Evolutionary conservation across 37 sponge, comb jelly and placozoan species (phyloP), one percentile per base, ranked within the genome.

Genomic region (Spongilla lacustris): DNA sequence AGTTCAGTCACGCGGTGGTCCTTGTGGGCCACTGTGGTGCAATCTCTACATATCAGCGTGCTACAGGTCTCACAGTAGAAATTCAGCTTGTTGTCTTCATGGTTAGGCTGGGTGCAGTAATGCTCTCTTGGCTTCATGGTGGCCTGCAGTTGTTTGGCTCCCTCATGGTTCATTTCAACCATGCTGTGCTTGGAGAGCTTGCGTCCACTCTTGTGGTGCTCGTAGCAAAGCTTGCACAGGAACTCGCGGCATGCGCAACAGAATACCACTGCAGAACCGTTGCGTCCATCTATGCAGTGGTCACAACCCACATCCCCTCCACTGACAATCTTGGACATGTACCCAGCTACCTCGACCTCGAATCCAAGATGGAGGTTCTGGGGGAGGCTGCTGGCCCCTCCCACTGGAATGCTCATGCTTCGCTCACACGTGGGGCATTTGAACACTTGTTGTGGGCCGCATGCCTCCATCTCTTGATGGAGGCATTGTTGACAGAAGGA

Each of bases 401-500:
- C 79, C 13, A 50, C 50, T 31, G 89, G 74, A 14, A 76, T 30
- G 25, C 19, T 26, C 19, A 50, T 34, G 21, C 36, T 35, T 72
- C 66, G 50, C 11, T 78, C 74, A 32, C 84, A 78, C 13, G 74
- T 89, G 50, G 89, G 89, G 74, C 89, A 89, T n/a, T 85, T 79
- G 9, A 83, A 33, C 0, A 9, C 24, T 5, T 14, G 32, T 11
- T 48, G 26, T 0, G 66, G 30, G 12, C 80, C 79, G 23, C 78
- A 29, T 41, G 30, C 32, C n/a, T 83, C 84, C 2, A 71, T 50
- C 2, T 50, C 50, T 26, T 80, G 73, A 25, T 83, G 17, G 37
- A 89, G 27, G 32, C 89, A 89, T 28, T 89, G 68, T 38, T 6
- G 31, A 31, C 89, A 89, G 79, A 89, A 89, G 36, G 89, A 76